Evolutionary conservation across 1,140 invertebrate genomes (phyloP), one percentile per base, ranked within the genome.

Genomic region (Drosophila virilis): DNA sequence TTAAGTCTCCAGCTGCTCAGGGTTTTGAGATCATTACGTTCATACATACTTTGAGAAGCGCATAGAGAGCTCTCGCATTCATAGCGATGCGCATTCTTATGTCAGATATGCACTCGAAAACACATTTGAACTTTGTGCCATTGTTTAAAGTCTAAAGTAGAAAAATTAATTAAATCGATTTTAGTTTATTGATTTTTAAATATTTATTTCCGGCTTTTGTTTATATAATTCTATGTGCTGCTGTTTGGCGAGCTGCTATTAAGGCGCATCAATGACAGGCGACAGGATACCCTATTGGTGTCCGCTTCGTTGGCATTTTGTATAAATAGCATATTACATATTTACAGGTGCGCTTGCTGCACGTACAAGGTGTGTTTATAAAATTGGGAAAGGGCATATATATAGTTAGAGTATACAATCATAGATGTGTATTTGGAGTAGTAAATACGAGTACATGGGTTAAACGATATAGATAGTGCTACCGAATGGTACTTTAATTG

Each of bases 251-350:
- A 69, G 70, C 62, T 67, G 62, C 64, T 67, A 9, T 58, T 59
- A 73, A 73, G 70, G 64, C 62, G 70, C 58, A 38, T 67, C 32
- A 40, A 48, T 35, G 52, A 43, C 68, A 71, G 43, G 17, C 32
- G 40, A 17, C 8, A n/a, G 57, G 17, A 55, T 48, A 68, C 45
- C 55, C 6, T 10, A 7, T 22, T 8, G 46, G 43, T 50, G 65
- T 42, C 46, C 58, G 7, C 17, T 38, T 10, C 32, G 45, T 33
- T 37, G 45, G 50, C 55, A 52, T 66, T 65, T 13, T 48, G 6
- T 42, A 38, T 22, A 12, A 42, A 17, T 10, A 50, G 43, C 69
- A 72, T 72, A 58, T 66, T 72, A 66, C 61, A 72, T 72, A 66
- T 72, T 72, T 72, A 73, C 70, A 67, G 17, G 37, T 59, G 54